These are phyloP conservation scores for Monochamus saltuarius DNA, from an alignment of 1,140 invertebrate species.

Conservation along the genomic window DNA sequence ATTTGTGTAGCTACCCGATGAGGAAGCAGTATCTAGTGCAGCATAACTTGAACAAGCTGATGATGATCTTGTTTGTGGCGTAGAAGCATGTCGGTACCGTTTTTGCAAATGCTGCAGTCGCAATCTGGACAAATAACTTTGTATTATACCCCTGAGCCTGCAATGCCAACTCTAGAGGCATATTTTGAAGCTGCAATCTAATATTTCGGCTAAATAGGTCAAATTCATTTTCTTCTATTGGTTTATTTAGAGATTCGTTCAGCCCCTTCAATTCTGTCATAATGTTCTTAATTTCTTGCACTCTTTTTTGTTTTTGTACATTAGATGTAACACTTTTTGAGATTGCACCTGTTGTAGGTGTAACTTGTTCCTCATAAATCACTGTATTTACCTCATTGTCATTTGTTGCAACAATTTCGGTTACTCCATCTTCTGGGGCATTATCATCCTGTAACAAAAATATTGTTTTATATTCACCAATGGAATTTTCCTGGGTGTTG, in stretches of 20 bases:
- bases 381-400: too few relatives aligned
- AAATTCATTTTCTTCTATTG: neutral
- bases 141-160: neutral
- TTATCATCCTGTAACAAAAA: too few relatives aligned
- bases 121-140: neutral
- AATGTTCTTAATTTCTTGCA: neutral
- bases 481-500: neutral
- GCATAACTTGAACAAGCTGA: neutral
- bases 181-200: neutral
- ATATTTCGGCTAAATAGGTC: neutral
- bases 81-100: neutral
- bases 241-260: neutral
- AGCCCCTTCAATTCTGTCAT: neutral
- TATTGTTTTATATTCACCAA: too few relatives aligned
- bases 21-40: neutral
- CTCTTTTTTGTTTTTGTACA: neutral
- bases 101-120: neutral
- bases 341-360: too few relatives aligned
- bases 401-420: too few relatives aligned
- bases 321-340: neutral
- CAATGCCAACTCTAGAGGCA: neutral
- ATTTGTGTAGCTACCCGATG: neutral
- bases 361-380: too few relatives aligned
- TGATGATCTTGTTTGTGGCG: neutral
- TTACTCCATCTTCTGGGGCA: too few relatives aligned